A percentile compares a stretch with the other conserved stretches of the same genome.
Evolutionary conservation across 2,113 vertebrate genomes (phyloP).

Genomic region (Malurus elegans): DNA sequence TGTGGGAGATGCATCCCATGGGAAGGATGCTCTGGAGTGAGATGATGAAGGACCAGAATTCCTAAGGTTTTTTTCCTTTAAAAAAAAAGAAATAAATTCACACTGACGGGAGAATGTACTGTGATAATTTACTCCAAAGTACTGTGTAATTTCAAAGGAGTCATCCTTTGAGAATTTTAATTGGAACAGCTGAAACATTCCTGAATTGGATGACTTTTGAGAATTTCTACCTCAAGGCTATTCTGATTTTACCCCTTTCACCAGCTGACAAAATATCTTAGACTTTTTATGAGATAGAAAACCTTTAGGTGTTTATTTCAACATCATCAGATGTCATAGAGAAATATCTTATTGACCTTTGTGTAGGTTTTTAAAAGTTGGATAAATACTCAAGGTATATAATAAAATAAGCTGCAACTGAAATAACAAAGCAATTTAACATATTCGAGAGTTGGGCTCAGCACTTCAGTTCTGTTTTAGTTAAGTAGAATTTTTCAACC

Average conservation of each 20-base stretch:
- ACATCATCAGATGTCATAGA: background rate
- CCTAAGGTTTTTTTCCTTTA: background rate
- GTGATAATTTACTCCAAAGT: background rate
- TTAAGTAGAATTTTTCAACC: background rate
- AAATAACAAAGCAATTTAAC: background rate
- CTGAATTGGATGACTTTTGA: background rate
- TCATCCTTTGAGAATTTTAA: background rate
- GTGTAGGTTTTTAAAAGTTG: background rate
- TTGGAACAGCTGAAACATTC: background rate
- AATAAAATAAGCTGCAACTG: background rate
- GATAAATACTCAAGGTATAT: background rate
- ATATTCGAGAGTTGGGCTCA: background rate
- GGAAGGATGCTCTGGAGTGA: background rate
- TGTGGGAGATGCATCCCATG: background rate
- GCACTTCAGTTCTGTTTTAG: background rate
- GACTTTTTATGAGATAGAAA: background rate
- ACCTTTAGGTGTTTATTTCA: background rate
- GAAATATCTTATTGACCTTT: background rate
- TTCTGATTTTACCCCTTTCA: background rate
- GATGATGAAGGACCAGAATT: background rate
- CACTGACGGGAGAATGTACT: background rate
- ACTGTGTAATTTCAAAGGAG: background rate
- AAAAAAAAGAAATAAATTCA: background rate
- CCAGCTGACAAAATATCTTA: background rate
- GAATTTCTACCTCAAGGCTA: background rate